phyloP scores from a whole-genome alignment of 2,888 invertebrate genomes.

The Micropterix aruncella region DNA sequence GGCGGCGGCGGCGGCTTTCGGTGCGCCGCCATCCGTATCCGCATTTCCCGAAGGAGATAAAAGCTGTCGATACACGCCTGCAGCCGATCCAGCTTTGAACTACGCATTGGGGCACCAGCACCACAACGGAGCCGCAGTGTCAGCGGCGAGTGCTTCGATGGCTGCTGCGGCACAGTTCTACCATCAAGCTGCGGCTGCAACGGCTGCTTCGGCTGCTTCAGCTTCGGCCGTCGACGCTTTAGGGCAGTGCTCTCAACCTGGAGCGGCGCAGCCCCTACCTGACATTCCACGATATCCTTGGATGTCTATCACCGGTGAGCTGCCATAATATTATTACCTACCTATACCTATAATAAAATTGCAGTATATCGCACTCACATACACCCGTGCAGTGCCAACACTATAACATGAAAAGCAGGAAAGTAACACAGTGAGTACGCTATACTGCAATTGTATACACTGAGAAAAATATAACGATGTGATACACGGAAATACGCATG shows the following conservation, averaged over 20 bases:
- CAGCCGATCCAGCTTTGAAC: slow-evolving; percentile 65
- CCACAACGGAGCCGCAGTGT: slow-evolving; percentile 54
- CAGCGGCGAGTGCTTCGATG: slow-evolving; percentile 51
- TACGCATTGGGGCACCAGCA: slow-evolving; percentile 64
- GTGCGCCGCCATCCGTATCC: slow-evolving; percentile 46
- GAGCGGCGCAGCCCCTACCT: slow-evolving; percentile 75
- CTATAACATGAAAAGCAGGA: too few relatives aligned
- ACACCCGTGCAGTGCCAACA: too few relatives aligned
- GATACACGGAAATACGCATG: too few relatives aligned
- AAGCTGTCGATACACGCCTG: slow-evolving; percentile 61
- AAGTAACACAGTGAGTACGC: too few relatives aligned
- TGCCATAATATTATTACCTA: too few relatives aligned
- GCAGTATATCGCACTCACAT: too few relatives aligned
- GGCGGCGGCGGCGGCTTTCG: slow-evolving; percentile 46
- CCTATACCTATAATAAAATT: too few relatives aligned
- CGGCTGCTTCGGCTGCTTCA: slow-evolving; percentile 60
- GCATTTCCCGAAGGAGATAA: slow-evolving; percentile 56
- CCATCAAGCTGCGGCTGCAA: slow-evolving; percentile 68
- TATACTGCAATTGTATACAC: too few relatives aligned
- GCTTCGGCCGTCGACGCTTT: slow-evolving; percentile 76
- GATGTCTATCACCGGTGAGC: slow-evolving; percentile 94
- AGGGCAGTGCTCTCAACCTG: slow-evolving; percentile 64
- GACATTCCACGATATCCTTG: slow-evolving; percentile 90
- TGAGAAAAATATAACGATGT: too few relatives aligned
- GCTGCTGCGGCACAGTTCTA: slow-evolving; percentile 75